Evolutionary conservation across 2,797 vertebrate genomes (phyloP).

Genomic region (Microcaecilia unicolor): DNA sequence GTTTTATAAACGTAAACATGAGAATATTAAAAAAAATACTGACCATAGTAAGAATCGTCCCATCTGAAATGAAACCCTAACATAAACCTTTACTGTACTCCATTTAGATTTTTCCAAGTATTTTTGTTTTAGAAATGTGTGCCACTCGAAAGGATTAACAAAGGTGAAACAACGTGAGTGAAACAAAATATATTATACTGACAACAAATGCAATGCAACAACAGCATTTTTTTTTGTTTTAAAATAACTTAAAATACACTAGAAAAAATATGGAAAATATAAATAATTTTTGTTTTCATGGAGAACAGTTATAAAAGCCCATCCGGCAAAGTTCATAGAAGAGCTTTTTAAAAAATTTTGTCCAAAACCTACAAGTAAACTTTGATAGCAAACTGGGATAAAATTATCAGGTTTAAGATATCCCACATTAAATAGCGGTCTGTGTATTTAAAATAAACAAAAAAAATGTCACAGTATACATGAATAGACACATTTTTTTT

Average conservation of each 20-base stretch:
- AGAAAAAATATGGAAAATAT: constrained; percentile 73
- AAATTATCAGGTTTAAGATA: constrained; percentile 39
- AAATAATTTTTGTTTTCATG: constrained; percentile 74
- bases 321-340: constrained; percentile 47
- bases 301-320: constrained; percentile 75
- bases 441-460: constrained; percentile 56
- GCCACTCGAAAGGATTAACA: constrained; percentile 44
- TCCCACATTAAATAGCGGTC: constrained; percentile 72
- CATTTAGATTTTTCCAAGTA: constrained; percentile 19
- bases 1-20: too few relatives aligned
- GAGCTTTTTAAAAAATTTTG: constrained; percentile 44
- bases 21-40: constrained; percentile 18
- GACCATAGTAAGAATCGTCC: constrained; percentile 31
- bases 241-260: constrained; percentile 74
- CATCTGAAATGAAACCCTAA: constrained; percentile 31
- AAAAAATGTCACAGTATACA: constrained; percentile 73
- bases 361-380: constrained; percentile 16
- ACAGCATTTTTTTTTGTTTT: constrained; percentile 47
- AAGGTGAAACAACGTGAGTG: constrained; percentile 52
- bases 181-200: constrained; percentile 60
- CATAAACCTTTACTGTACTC: constrained; percentile 32
- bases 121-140: constrained; percentile 40
- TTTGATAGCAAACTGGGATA: constrained; percentile 35
- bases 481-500: constrained; percentile 77
- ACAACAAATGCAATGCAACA: constrained; percentile 60